Conservation (phyloP, 2,888 invertebrate species). For the Mamestra brassicae region DNA sequence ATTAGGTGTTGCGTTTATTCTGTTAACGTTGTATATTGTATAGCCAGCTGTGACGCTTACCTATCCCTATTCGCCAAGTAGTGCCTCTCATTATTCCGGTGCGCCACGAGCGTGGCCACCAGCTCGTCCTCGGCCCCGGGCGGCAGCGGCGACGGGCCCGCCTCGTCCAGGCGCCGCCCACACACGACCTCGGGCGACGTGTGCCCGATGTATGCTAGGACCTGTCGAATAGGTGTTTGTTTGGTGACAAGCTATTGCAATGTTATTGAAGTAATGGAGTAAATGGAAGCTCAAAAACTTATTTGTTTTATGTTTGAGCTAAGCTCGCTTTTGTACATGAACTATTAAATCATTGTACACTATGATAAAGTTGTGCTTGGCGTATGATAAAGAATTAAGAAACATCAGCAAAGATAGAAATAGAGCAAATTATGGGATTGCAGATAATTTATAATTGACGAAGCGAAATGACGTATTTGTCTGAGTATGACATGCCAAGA, state of each 20-base stretch:
- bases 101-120: conserved; percentile 96
- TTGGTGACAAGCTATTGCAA: background rate
- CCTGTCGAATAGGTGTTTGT: conserved; percentile 83
- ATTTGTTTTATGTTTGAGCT: too few relatives aligned
- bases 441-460: background rate
- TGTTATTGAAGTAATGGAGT: background rate
- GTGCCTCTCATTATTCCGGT: conserved; percentile 96
- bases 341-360: too few relatives aligned
- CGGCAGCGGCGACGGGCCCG: conserved; percentile 94
- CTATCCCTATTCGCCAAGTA: conserved; percentile 89
- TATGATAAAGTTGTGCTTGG: too few relatives aligned
- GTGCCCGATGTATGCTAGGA: conserved; percentile 97
- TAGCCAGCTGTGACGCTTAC: conserved; percentile 43
- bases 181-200: conserved; percentile 97
- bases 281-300: background rate
- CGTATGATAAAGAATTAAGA: too few relatives aligned
- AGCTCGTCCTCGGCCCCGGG: conserved; percentile 95
- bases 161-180: conserved; percentile 94
- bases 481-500: background rate
- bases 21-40: background rate
- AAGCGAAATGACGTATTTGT: background rate
- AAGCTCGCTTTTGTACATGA: too few relatives aligned
- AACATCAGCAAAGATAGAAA: background rate
- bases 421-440: background rate
- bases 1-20: too few relatives aligned